Evolutionary conservation across 2,888 invertebrate genomes (phyloP).

Genomic region (Sarcophaga rosellei): DNA sequence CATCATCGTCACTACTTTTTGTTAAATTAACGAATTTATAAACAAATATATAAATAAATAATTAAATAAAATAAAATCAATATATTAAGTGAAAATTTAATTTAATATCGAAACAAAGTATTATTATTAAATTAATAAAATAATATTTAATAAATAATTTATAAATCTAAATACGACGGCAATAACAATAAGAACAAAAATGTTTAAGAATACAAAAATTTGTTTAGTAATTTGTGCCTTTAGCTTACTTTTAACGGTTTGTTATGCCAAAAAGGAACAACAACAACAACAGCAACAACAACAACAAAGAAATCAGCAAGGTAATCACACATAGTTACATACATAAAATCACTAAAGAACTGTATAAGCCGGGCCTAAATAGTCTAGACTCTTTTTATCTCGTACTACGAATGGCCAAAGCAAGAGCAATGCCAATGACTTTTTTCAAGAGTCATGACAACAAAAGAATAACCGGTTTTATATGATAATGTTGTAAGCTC

Average conservation of each 20-base stretch:
- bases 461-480: conserved; percentile 33
- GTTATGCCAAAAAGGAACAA: conserved; percentile 68
- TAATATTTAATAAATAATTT: conserved; percentile 31
- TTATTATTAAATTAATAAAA: conserved; percentile 32
- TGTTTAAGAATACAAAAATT: conserved; percentile 64
- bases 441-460: background rate
- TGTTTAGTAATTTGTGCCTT: conserved; percentile 71
- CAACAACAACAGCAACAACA: conserved; percentile 54
- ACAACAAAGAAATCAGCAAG: conserved; percentile 74
- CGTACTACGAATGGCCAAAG: conserved; percentile 2
- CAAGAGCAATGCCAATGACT: conserved; percentile 42
- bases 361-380: background rate
- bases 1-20: too few relatives aligned
- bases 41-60: background rate
- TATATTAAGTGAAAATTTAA: conserved; percentile 68
- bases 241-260: conserved; percentile 70
- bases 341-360: background rate
- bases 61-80: conserved; percentile 29
- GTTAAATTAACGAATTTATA: conserved; percentile 12
- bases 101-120: conserved; percentile 65
- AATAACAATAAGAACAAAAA: conserved; percentile 39
- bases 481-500: background rate
- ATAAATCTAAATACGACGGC: conserved; percentile 4
- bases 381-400: conserved; percentile 22
- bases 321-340: conserved; percentile 67